Evolutionary conservation across 1,140 invertebrate species (phyloP), one percentile per base, ranked within the genome.

Genomic region (Alviniconcha marisindica): DNA sequence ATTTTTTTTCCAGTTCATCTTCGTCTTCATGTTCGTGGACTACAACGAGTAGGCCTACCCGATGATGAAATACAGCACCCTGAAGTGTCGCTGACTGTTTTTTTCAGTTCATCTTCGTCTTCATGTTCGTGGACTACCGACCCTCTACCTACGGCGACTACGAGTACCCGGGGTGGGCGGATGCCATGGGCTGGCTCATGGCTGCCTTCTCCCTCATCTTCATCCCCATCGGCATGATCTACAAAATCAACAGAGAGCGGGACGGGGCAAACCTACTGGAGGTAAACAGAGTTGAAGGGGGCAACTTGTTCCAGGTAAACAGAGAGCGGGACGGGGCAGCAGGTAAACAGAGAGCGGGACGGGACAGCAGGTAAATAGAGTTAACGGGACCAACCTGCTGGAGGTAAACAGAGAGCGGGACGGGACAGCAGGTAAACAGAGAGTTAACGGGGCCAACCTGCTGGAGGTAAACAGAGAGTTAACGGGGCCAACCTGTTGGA

Each of bases 21-120:
- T 97, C 36, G 95, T 96, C 76, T 97, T 97, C 92, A 97, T 96
- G 87, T 96, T 96, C 95, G 95, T 97, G 36, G 96, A 97, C 87
- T 97, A 97, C 90, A n/a, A n/a, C n/a, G n/a, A n/a, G n/a, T n/a
- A n/a, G n/a, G n/a, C n/a, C n/a, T n/a, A n/a, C n/a, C n/a, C n/a
- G n/a, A n/a, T n/a, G n/a, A n/a, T n/a, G n/a, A n/a, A n/a, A n/a
- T n/a, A n/a, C n/a, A n/a, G n/a, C n/a, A n/a, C n/a, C n/a, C n/a
- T n/a, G n/a, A n/a, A n/a, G n/a, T n/a, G n/a, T n/a, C n/a, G n/a
- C n/a, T n/a, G n/a, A n/a, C n/a, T n/a, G n/a, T n/a, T n/a, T n/a
- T n/a, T 93, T 93, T 76, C 93, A 96, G 96, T 96, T 96, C 84
- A 96, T 97, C 51, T 93, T 97, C 36, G 95, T 96, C 77, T 97